Evolutionary conservation across 2,797 vertebrate species (phyloP).

Genomic region (Pelochelys cantorii): DNA sequence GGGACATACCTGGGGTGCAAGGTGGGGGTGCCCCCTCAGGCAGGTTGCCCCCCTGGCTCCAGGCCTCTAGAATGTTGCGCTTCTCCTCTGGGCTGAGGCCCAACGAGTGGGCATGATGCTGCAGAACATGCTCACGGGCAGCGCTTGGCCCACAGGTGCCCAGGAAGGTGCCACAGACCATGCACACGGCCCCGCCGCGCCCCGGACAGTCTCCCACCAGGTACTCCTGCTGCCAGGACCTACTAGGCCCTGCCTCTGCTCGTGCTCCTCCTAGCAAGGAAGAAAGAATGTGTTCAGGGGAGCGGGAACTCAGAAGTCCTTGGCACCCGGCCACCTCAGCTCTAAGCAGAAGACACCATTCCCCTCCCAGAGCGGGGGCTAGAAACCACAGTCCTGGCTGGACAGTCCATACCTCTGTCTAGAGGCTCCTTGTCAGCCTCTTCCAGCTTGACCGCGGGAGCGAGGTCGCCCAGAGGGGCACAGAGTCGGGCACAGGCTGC

Average conservation of each 20-base stretch:
- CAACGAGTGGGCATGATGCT: constrained; percentile 74
- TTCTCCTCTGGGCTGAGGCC: constrained; percentile 72
- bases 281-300: neutral
- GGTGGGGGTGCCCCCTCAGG: neutral
- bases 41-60: constrained; percentile 54
- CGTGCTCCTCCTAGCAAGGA: neutral
- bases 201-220: constrained; percentile 66
- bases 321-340: neutral
- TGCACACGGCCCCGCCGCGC: constrained; percentile 60
- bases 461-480: neutral
- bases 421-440: neutral
- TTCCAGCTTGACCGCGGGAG: neutral
- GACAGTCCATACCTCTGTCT: neutral
- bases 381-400: neutral
- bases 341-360: neutral
- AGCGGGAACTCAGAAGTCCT: neutral
- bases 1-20: neutral
- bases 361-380: neutral
- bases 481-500: neutral
- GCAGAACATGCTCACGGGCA: constrained; percentile 60
- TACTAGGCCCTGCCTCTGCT: neutral
- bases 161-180: constrained; percentile 74
- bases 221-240: constrained; percentile 74
- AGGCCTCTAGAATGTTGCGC: constrained; percentile 73
- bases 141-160: constrained; percentile 36